Percentiles rank a stretch among this genome's conserved stretches.
phyloP scores from a whole-genome alignment of 2,888 invertebrate species.

The Andrena praecox region DNA sequence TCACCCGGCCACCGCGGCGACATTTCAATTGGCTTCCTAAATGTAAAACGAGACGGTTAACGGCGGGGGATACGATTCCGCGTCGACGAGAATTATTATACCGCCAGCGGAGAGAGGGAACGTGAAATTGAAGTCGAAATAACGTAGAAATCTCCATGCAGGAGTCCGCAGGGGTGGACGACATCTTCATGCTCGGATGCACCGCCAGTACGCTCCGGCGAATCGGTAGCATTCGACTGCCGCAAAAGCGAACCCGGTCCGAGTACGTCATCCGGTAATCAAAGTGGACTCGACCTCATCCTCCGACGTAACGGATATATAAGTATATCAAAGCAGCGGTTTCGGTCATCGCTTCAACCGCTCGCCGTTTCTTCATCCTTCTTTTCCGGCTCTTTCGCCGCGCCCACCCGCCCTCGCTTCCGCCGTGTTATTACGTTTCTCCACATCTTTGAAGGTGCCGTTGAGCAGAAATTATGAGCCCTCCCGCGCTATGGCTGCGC shows the following conservation, averaged over 20 bases:
- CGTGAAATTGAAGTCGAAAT: conserved; percentile 69
- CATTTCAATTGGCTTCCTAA: conserved; percentile 38
- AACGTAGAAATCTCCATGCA: conserved; percentile 57
- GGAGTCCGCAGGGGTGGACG: conserved; percentile 46
- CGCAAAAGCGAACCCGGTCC: conserved; percentile 67
- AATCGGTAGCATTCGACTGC: conserved; percentile 73
- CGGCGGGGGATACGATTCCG: conserved; percentile 40
- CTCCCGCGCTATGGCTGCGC: conserved; percentile 75
- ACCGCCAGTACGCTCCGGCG: conserved; percentile 59
- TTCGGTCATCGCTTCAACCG: conserved; percentile 73
- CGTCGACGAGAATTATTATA: conserved; percentile 53
- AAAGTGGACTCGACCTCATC: conserved; percentile 79
- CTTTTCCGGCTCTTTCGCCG: conserved; percentile 57
- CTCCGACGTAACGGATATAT: conserved; percentile 73
- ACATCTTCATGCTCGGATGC: conserved; percentile 73
- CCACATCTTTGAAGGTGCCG: conserved; percentile 81
- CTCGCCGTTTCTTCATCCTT: conserved; percentile 60
- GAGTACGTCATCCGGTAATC: conserved; percentile 81
- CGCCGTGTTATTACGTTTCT: conserved; percentile 76
- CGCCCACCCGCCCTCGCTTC: conserved; percentile 39
- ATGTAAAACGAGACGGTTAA: conserved; percentile 45
- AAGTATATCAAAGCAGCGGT: conserved; percentile 81
- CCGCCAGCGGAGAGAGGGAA: conserved; percentile 37
- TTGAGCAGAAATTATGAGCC: conserved; percentile 82
- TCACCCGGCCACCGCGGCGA: background rate